Evolutionary conservation across 2,888 invertebrate genomes (phyloP), one percentile per base, ranked within the genome.

Genomic region (Spisula solida): DNA sequence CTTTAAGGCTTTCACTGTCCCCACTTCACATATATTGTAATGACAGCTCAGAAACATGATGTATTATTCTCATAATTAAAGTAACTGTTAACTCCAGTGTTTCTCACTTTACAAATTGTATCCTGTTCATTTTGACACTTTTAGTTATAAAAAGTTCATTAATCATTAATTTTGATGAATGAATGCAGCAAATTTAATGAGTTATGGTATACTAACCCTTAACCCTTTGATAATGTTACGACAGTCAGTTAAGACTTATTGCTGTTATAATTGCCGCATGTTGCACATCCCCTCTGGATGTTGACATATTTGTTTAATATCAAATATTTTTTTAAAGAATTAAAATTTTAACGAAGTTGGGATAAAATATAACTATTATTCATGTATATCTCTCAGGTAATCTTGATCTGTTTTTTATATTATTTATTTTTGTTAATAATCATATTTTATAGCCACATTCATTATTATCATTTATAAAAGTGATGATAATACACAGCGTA

Each of bases 1-100:
- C 88, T 82, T 81, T 66, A 82, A 80, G 88, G 88, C 70, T 34
- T 51, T 56, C 31, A 31, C 78, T 78, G 29, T 51, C 85, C 80
- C 78, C 41, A 56, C 79, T 79, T 85, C 79, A 85, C 56, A 79
- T 56, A 55, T 41, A 85, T 34, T 10, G 34, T n/a, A 55, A 41
- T 85, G 85, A 85, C 85, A 85, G 31, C 31, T 51, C 41, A 56
- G 31, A 55, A 41, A 18, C 31, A 85, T 56, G 55, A 85, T 85
- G 16, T 14, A 85, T 85, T 51, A 79, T 85, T n/a, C 12, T n/a
- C 20, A 34, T 34, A 79, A 85, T 79, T 47, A 85, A 79, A 41
- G 55, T 85, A 85, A 85, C 85, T 29, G 85, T 56, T 84, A 75
- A 51, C 84, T 75, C n/a, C 47, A 78, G 31, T 51, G 12, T 70